phyloP scores from a whole-genome alignment of 2,113 vertebrate species.

The Thalassarche chlororhynchos region DNA sequence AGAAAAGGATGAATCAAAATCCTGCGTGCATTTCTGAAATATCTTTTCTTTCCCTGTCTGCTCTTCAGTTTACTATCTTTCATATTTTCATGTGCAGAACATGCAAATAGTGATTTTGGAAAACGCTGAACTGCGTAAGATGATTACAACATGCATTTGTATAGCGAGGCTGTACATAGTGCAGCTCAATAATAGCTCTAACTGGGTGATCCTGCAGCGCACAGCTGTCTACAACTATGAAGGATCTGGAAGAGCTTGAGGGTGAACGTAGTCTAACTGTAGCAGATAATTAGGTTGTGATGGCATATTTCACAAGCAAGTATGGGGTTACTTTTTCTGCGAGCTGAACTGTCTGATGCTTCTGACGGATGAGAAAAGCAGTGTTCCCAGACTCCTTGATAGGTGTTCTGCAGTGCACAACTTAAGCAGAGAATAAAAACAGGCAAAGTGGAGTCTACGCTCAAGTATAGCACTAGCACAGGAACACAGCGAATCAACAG shows the following conservation, averaged over 20 bases:
- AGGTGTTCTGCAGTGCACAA: background rate
- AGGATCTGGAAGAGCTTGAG: background rate
- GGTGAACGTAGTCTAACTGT: background rate
- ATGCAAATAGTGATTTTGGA: background rate
- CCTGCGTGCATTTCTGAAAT: background rate
- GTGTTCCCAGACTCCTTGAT: background rate
- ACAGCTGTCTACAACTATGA: background rate
- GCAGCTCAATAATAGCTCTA: background rate
- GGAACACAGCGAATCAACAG: background rate
- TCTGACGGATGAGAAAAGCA: background rate
- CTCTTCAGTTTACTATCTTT: background rate
- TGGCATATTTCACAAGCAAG: background rate
- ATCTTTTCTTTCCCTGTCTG: background rate
- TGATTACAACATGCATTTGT: background rate
- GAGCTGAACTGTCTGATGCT: background rate
- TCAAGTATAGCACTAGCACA: background rate
- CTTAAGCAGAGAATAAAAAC: background rate
- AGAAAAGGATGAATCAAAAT: background rate
- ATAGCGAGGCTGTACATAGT: background rate
- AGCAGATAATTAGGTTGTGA: background rate
- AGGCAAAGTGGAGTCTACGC: background rate
- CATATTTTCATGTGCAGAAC: background rate
- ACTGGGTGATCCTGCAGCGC: background rate
- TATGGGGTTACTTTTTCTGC: background rate
- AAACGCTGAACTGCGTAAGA: background rate